These are phyloP conservation scores for Athene cunicularia DNA, from an alignment of 2,113 vertebrate species.

Conservation along the genomic window DNA sequence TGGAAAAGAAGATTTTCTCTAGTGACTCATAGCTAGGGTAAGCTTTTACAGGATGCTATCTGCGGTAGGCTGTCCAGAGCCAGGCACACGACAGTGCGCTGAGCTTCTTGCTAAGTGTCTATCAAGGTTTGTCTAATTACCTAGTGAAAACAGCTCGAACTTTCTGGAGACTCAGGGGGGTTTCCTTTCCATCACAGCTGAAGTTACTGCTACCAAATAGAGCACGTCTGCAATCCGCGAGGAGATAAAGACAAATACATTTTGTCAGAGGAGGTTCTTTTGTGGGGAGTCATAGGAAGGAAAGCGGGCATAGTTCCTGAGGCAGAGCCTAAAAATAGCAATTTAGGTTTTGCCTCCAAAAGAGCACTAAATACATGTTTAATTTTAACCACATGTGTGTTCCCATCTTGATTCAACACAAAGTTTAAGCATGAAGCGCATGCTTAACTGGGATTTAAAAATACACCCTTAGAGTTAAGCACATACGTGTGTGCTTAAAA, in stretches of 20 bases:
- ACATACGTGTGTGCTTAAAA: not conserved
- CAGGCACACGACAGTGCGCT: rapidly evolving
- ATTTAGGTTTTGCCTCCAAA: not conserved
- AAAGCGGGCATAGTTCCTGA: not conserved
- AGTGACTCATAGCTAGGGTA: no score
- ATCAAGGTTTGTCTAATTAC: not conserved
- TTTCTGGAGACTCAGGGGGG: not conserved
- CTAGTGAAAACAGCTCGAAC: not conserved
- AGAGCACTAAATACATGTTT: not conserved
- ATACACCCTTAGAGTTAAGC: not conserved
- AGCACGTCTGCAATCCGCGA: not conserved
- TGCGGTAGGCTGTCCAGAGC: not conserved
- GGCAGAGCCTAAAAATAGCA: not conserved
- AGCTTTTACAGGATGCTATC: not conserved
- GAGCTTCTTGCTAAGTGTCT: not conserved
- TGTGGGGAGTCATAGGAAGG: not conserved
- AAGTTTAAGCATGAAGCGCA: not conserved
- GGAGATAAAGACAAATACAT: not conserved
- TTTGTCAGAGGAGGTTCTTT: not conserved
- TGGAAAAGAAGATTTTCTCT: not conserved
- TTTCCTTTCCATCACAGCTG: not conserved
- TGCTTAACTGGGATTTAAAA: not conserved
- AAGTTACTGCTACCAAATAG: not conserved
- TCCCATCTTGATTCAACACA: not conserved
- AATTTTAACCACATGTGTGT: not conserved